These are phyloP conservation scores for Benitochromis conjunctus DNA, from an alignment of 2,113 vertebrate genomes.

Conservation along the genomic window DNA sequence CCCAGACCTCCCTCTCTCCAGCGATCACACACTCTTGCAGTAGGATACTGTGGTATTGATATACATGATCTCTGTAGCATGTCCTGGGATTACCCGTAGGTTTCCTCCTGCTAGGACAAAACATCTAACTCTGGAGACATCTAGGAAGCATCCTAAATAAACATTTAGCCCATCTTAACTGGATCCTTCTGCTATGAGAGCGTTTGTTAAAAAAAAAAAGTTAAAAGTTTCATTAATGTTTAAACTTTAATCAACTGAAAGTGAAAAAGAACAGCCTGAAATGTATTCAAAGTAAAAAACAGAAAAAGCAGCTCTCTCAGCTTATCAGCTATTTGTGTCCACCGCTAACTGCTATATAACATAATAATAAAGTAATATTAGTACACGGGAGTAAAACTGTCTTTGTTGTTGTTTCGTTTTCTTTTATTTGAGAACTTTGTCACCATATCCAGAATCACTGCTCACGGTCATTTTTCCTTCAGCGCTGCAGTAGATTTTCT, in stretches of 20 bases:
- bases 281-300: not conserved
- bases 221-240: not conserved
- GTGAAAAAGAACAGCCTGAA: not conserved
- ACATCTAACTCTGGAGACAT: no score
- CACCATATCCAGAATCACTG: not conserved
- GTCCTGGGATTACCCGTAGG: not conserved
- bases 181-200: not conserved
- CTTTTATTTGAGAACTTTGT: not conserved
- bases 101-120: not conserved
- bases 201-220: not conserved
- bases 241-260: not conserved
- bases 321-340: rapidly evolving
- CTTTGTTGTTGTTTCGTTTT: not conserved
- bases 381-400: not conserved
- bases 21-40: not conserved
- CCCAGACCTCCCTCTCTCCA: not conserved
- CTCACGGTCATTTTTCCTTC: rapidly evolving
- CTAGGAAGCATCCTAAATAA: not conserved
- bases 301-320: not conserved
- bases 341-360: not conserved
- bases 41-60: not conserved
- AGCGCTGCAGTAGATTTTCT: not conserved
- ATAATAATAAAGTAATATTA: not conserved
- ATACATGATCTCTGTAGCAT: not conserved
- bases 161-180: not conserved